Evolutionary conservation across 2,888 invertebrate genomes (phyloP).

Genomic region (Laothoe populi): DNA sequence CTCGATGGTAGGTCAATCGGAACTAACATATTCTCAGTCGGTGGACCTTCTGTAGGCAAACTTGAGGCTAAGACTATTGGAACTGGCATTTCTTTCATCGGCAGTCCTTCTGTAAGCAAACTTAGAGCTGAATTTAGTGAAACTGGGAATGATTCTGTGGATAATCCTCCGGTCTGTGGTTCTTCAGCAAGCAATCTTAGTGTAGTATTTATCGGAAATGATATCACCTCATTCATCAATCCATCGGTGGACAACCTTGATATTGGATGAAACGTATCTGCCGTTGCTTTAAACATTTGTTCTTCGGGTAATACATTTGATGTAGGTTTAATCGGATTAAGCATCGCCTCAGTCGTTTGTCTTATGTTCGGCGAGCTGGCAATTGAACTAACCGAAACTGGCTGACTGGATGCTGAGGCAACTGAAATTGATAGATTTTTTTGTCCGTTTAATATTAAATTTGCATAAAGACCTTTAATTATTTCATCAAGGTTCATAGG

Average conservation of each 20-base stretch:
- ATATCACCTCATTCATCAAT: neutral
- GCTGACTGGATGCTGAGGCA: neutral
- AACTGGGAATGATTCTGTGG: neutral
- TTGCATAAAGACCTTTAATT: neutral
- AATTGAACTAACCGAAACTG: too few species aligned
- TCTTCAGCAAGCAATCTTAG: neutral
- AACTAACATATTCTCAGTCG: neutral
- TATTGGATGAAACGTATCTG: neutral
- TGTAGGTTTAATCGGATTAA: neutral
- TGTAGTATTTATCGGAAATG: neutral
- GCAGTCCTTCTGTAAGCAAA: neutral
- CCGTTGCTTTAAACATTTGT: neutral
- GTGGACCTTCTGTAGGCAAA: neutral
- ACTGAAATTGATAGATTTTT: neutral
- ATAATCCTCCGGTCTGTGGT: neutral
- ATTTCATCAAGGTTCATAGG: neutral
- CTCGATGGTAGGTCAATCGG: constrained; percentile 1
- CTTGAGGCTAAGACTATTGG: neutral
- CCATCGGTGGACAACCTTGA: neutral
- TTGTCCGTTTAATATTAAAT: neutral
- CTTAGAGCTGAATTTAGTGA: neutral
- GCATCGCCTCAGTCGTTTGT: neutral
- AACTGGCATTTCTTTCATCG: neutral
- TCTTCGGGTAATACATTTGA: neutral
- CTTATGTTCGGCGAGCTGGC: neutral